These are phyloP conservation scores for Tokudaia tokunoshimensis DNA, from an alignment of 2,797 vertebrate species.

Conservation along the genomic window DNA sequence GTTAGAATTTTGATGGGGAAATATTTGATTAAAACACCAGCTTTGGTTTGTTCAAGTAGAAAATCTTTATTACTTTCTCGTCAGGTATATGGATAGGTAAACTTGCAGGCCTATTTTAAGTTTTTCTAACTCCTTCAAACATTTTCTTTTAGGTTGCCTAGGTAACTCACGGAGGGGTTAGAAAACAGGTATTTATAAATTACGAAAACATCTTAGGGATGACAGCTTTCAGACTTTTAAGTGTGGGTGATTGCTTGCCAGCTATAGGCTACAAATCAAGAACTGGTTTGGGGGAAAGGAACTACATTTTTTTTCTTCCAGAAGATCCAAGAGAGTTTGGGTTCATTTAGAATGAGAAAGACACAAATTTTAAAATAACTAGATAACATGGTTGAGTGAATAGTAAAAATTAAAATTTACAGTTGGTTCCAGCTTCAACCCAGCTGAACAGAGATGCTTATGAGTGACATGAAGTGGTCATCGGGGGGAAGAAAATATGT, in stretches of 20 bases:
- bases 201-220: neutral
- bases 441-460: neutral
- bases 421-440: neutral
- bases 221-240: conserved; percentile 29
- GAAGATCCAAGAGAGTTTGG: conserved; percentile 25
- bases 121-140: conserved; percentile 53
- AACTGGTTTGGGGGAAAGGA: conserved; percentile 26
- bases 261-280: conserved; percentile 7
- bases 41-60: neutral
- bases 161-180: neutral
- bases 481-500: neutral
- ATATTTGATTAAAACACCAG: neutral
- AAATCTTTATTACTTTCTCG: conserved; percentile 55
- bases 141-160: conserved; percentile 59
- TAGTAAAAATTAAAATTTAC: conserved; percentile 38
- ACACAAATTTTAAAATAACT: neutral
- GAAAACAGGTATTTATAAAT: conserved; percentile 54
- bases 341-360: neutral
- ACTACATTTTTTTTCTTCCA: conserved; percentile 49
- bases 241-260: conserved; percentile 1
- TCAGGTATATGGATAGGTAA: conserved; percentile 63
- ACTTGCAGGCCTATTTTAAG: conserved; percentile 53
- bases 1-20: conserved; percentile 51
- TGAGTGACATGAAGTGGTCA: neutral
- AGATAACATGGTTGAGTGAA: neutral